Percentiles rank a stretch among this genome's conserved stretches.
Evolutionary conservation across 2,113 vertebrate species (phyloP).

Genomic region (Hippocampus barbouri): DNA sequence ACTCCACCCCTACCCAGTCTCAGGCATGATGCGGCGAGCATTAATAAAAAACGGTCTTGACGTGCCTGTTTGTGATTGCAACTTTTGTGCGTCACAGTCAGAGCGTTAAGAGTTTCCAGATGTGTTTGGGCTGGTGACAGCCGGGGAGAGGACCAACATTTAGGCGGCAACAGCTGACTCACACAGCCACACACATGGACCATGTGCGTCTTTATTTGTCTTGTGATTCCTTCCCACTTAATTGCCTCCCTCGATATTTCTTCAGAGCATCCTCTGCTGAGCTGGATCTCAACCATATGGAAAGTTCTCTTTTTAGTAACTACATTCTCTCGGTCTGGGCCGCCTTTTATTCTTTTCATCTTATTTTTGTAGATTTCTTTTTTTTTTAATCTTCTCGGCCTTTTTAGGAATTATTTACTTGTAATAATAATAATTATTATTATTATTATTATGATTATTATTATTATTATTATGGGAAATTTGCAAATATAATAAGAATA

Average conservation of each 20-base stretch:
- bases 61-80: slow-evolving; percentile 33
- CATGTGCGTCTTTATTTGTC: neutral
- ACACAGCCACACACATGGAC: slow-evolving; percentile 1
- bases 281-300: too few relatives aligned
- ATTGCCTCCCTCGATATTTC: neutral
- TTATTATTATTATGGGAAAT: too few relatives aligned
- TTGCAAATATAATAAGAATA: too few relatives aligned
- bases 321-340: neutral
- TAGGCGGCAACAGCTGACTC: slow-evolving; percentile 25
- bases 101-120: slow-evolving; percentile 53
- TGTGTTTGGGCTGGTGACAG: slow-evolving; percentile 29
- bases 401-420: too few relatives aligned
- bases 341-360: neutral
- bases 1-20: slow-evolving; percentile 2
- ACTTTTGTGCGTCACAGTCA: slow-evolving; percentile 25
- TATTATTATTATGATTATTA: too few relatives aligned
- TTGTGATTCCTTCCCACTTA: slow-evolving; percentile 10
- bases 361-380: neutral
- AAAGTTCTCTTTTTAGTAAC: neutral
- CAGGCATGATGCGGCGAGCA: slow-evolving; percentile 14
- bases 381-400: neutral
- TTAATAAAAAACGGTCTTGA: slow-evolving; percentile 1
- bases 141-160: slow-evolving; percentile 20
- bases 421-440: too few relatives aligned
- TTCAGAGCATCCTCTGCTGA: neutral